Conservation (phyloP, 1,140 invertebrate species). For the Contarinia nasturtii region DNA sequence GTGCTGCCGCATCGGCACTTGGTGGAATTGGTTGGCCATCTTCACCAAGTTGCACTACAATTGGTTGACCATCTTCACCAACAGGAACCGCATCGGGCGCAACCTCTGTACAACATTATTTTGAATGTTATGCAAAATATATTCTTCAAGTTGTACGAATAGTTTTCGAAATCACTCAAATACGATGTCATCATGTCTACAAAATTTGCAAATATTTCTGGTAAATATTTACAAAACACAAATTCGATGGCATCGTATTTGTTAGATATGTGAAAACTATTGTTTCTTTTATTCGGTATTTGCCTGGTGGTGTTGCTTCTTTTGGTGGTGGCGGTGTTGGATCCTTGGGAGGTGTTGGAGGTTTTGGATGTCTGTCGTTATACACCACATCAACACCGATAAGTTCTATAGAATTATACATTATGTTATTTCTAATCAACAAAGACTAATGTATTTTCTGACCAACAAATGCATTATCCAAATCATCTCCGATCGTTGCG, state of each 20-base stretch:
- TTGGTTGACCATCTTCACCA: slow-evolving; percentile 10
- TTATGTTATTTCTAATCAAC: too few relatives aligned
- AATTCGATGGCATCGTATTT: too few relatives aligned
- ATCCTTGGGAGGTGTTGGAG: slow-evolving; percentile 21
- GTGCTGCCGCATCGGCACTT: slow-evolving; percentile 9
- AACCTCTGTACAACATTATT: slow-evolving; percentile 4
- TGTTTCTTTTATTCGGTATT: too few relatives aligned
- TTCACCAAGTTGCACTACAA: slow-evolving; percentile 9
- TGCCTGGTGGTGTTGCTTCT: too few relatives aligned
- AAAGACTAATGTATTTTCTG: too few relatives aligned
- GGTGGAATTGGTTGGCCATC: slow-evolving; percentile 12
- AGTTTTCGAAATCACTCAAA: slow-evolving; percentile 1
- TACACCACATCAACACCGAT: slow-evolving; percentile 41
- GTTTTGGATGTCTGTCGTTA: slow-evolving; percentile 22
- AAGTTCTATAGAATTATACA: slow-evolving; percentile 31
- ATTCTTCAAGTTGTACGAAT: too few relatives aligned
- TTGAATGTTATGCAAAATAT: slow-evolving; percentile 2
- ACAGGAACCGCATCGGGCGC: slow-evolving; percentile 11
- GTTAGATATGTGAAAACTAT: too few relatives aligned
- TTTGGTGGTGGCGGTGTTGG: slow-evolving; percentile 11
- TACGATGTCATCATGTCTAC: too few relatives aligned
- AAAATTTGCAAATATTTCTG: too few relatives aligned
- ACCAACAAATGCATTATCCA: slow-evolving; percentile 88
- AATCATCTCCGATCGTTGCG: slow-evolving; percentile 92
- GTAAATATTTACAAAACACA: too few relatives aligned